Base-by-base conservation (phyloP, 2,797 vertebrate genomes). In the Labroides dimidiatus region DNA sequence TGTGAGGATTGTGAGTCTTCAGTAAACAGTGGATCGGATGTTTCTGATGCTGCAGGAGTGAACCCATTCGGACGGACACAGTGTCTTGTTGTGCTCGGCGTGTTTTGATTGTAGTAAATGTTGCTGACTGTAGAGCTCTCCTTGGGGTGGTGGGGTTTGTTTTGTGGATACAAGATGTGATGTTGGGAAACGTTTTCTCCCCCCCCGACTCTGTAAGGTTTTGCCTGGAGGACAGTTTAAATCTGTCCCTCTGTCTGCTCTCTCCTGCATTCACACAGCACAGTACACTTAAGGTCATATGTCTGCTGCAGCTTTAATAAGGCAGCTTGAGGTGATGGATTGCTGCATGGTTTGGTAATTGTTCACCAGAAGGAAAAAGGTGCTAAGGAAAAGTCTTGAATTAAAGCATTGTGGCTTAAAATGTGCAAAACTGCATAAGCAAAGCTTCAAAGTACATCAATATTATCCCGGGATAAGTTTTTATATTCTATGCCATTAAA, bases 1-100 rank as follows among this genome's bases (percentile, higher is more conserved):
- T 61, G 54, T 4, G 54, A 54, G 30, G 1, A 5, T 33, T 33
- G 7, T 33, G 8, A 8, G 43, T 53, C 74, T 56, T 53, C 51
- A 71, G 53, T 77, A 76, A 72, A 62, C 71, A 79, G 65, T n/a
- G 43, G 59, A 58, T 58, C 42, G 50, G 79, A 73, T 80, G n/a
- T n/a, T n/a, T n/a, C n/a, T n/a, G 80, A 58, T 56, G 75, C 73
- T 82, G 79, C 69, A 48, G 77, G 76, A 65, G 67, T 77, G 62
- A 86, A 73, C 49, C 45, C 5, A 11, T 57, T 70, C 36, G 36
- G 59, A 47, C 66, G 52, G 76, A 75, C 77, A 48, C 53, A 10
- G 10, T 21, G 67, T 69, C 47, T 13, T 75, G 69, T 52, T 69
- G 51, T 7, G 20, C 51, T 33, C 13, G 20, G 6, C 60, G 23